phyloP scores from a whole-genome alignment of 2,888 invertebrate species.

The Spodoptera exigua region DNA sequence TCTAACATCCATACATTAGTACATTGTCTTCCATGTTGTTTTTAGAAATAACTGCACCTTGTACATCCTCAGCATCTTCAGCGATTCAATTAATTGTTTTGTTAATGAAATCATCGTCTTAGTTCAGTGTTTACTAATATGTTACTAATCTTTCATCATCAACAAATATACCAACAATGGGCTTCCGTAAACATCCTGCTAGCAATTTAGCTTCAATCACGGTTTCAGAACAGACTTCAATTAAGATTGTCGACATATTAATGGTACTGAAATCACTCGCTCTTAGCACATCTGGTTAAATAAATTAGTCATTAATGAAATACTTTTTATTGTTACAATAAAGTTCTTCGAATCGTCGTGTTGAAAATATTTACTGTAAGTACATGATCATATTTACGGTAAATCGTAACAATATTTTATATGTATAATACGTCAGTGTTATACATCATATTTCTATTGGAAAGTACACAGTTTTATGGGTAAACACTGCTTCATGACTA shows the following conservation, averaged over 20 bases:
- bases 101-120: conserved; percentile 23
- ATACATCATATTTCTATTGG: conserved; percentile 5
- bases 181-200: conserved; percentile 11
- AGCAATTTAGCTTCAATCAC: conserved; percentile 5
- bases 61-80: conserved; percentile 12
- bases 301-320: conserved; percentile 36
- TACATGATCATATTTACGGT: conserved; percentile 43
- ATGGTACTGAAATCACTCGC: conserved; percentile 13
- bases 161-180: neutral
- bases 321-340: conserved; percentile 28
- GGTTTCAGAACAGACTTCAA: conserved; percentile 10
- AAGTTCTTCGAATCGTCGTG: conserved; percentile 30
- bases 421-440: no score
- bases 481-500: conserved; percentile 64
- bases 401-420: conserved; percentile 30
- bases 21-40: conserved; percentile 48
- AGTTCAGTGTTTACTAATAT: conserved; percentile 20
- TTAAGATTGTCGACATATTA: conserved; percentile 13
- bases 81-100: conserved; percentile 16
- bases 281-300: conserved; percentile 35
- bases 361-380: conserved; percentile 37
- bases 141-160: conserved; percentile 3
- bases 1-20: conserved; percentile 53
- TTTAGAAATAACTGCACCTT: conserved; percentile 29
- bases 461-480: conserved; percentile 38